A percentile compares a stretch with the other conserved stretches of the same genome.
These are phyloP conservation scores for Vespertilio murinus DNA, from an alignment of 2,797 vertebrate genomes.

Conservation along the genomic window DNA sequence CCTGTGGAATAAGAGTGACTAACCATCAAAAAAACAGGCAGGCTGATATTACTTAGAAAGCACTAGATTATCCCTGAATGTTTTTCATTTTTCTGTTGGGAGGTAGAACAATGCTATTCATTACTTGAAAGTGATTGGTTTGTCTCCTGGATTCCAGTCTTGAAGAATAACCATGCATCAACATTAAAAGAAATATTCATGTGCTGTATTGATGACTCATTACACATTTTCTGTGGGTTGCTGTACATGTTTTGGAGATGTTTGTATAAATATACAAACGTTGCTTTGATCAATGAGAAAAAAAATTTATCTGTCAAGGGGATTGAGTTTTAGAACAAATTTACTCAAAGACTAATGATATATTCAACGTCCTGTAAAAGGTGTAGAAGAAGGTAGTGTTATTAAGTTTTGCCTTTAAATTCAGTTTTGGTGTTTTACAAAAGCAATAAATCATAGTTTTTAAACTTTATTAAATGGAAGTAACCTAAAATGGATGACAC, in stretches of 20 bases:
- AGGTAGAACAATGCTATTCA: not conserved
- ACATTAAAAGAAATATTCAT: not conserved
- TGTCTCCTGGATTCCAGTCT: not conserved
- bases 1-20: not conserved
- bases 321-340: not conserved
- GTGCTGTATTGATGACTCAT: not conserved
- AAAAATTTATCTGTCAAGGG: not conserved
- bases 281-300: not conserved
- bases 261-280: not conserved
- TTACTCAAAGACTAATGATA: not conserved
- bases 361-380: not conserved
- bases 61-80: not conserved
- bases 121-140: not conserved
- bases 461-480: not conserved
- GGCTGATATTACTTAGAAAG: not conserved
- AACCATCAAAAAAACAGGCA: not conserved
- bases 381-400: not conserved
- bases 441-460: not conserved
- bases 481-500: not conserved
- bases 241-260: not conserved
- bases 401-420: not conserved
- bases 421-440: not conserved
- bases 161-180: not conserved
- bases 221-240: not conserved
- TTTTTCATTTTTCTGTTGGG: not conserved